Percentiles rank a stretch among this genome's conserved stretches.
Conservation (phyloP, 2,113 vertebrate species). For the Corydoras sp. region DNA sequence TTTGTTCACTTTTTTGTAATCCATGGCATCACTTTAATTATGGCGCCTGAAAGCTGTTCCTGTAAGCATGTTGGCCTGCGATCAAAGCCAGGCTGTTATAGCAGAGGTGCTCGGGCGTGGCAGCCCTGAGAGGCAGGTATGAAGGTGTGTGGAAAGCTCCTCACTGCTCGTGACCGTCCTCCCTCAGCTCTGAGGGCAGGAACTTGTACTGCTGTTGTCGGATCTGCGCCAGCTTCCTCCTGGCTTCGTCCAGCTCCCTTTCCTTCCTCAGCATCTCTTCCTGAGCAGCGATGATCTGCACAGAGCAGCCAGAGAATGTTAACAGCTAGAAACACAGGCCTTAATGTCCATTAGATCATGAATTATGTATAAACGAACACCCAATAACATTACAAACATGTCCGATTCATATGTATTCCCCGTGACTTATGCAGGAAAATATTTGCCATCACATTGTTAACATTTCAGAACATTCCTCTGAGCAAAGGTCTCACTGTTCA, state of each 20-base stretch:
- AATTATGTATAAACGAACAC: no score
- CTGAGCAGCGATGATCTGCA: conserved; percentile 92
- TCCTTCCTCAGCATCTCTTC: conserved; percentile 98
- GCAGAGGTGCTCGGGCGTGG: conserved; percentile 16
- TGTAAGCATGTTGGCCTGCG: conserved; percentile 26
- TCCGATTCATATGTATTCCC: no score
- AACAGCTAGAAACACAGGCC: no score
- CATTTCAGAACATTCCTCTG: no score
- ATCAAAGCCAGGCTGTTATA: conserved; percentile 18
- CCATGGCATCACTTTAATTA: conserved; percentile 40
- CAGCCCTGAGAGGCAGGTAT: conserved; percentile 40
- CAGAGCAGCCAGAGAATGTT: not conserved
- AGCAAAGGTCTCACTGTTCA: no score
- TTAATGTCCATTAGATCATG: no score
- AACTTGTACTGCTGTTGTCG: conserved; percentile 98
- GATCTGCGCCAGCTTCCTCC: conserved; percentile 92
- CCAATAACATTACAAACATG: no score
- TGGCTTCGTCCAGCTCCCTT: conserved; percentile 85
- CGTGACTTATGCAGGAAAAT: no score
- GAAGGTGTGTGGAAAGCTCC: conserved; percentile 19
- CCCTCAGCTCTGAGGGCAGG: conserved; percentile 87
- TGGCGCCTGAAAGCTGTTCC: conserved; percentile 33
- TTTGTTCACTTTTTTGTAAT: conserved; percentile 41
- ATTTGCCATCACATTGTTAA: no score
- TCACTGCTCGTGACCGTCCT: conserved; percentile 75